Conservation (phyloP, 2,797 vertebrate genomes). For the Sternarchorhynchus goeldii region DNA sequence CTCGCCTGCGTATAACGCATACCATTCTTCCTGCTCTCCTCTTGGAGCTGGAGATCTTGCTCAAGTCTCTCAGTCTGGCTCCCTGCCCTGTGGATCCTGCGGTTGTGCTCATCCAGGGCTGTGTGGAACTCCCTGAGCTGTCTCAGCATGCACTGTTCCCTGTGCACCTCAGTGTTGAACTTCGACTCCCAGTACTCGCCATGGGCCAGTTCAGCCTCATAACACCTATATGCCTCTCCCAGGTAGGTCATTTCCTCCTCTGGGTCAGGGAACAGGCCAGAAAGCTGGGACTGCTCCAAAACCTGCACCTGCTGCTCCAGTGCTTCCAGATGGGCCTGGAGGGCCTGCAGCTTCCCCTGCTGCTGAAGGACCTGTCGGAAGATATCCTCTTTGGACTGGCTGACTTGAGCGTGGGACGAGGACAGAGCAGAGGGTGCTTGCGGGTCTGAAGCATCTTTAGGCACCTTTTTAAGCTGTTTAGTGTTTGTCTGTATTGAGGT, state of each 20-base stretch:
- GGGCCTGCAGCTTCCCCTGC: conserved; percentile 74
- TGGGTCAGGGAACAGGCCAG: conserved; percentile 28
- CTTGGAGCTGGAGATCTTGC: conserved; percentile 71
- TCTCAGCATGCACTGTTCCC: conserved; percentile 75
- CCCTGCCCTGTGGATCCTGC: conserved; percentile 74
- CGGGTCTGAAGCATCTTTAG: conserved; percentile 59
- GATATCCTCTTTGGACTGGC: conserved; percentile 76
- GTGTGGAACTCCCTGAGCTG: conserved; percentile 72
- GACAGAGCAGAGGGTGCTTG: conserved; percentile 49
- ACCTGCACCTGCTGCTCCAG: conserved; percentile 73
- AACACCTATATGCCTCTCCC: conserved; percentile 74
- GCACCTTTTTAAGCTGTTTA: conserved; percentile 63
- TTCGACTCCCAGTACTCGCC: conserved; percentile 80
- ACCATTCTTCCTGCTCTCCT: conserved; percentile 59
- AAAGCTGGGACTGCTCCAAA: conserved; percentile 58
- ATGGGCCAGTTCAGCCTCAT: conserved; percentile 77
- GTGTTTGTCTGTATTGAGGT: conserved; percentile 54
- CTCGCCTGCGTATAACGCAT: conserved; percentile 17
- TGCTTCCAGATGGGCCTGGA: conserved; percentile 73
- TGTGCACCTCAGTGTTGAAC: conserved; percentile 76
- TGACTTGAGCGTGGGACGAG: conserved; percentile 3
- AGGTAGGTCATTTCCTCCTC: conserved; percentile 75
- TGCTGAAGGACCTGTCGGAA: conserved; percentile 80
- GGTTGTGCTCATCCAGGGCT: conserved; percentile 74
- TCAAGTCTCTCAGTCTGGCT: conserved; percentile 73